Base-by-base conservation (phyloP, 2,888 invertebrate genomes). In the Aphodius sticticus region DNA sequence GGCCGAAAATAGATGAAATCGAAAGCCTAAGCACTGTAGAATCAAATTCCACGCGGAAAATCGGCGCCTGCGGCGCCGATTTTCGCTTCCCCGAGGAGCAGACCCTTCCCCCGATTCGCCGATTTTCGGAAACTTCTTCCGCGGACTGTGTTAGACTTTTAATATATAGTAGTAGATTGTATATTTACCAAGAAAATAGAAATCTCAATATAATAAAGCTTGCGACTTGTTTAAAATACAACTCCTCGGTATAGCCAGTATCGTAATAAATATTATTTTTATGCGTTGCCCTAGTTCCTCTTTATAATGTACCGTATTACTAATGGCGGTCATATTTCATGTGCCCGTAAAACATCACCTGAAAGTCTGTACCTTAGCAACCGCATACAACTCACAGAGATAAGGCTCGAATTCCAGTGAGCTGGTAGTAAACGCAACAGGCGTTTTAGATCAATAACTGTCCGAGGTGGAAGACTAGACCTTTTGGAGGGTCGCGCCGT, bases 361-460 rank as follows among this genome's bases (percentile, higher is more conserved):
- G 53, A 53, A 53, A 7, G 7, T 9, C 7, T 0, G 53, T 53
- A 53, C 7, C 53, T 0, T 1, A 53, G 9, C 53, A 12, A 9
- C 9, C 53, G 12, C 53, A 7, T 9, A 53, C 53, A 53, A 53
- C 53, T 53, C 53, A 53, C 53, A 53, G 9, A 53, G 53, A 53
- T 53, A 53, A 53, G 53, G 53, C 53, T 53, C 9, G 53, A 53
- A 53, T 53, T 53, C 12, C 12, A 53, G 9, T 53, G 53, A 53
- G 53, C 12, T 5, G 53, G 9, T 12, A 53, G 53, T 53, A 53
- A 12, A 53, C 53, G 53, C 53, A 53, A 53, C 53, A 53, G 53
- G 53, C 53, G 53, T 53, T 53, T 53, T 53, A 53, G 53, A 53
- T 53, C 53, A 53, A 53, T 53, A 53, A 53, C 53, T 53, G 53